Conservation (phyloP, 2,113 vertebrate genomes). For the Columba livia region DNA sequence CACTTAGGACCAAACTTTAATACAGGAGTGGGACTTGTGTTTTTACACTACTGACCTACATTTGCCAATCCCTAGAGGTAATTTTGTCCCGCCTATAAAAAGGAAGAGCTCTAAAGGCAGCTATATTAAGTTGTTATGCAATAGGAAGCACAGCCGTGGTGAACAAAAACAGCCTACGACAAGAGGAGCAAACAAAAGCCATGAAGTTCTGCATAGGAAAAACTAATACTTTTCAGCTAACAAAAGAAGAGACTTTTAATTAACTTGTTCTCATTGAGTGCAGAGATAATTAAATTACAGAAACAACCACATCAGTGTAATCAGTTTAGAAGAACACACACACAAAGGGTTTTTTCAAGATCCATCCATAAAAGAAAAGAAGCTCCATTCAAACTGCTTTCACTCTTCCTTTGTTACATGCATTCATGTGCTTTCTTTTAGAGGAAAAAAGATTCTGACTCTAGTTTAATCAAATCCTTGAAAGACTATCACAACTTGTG, state of each 20-base stretch:
- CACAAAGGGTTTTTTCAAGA: constrained; percentile 29
- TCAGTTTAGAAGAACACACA: constrained; percentile 20
- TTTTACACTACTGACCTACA: constrained; percentile 56
- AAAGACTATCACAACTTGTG: background rate
- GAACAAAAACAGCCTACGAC: constrained; percentile 8
- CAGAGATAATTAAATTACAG: constrained; percentile 50
- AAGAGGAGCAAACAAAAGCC: constrained; percentile 13
- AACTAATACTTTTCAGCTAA: background rate
- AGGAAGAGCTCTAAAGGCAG: constrained; percentile 4
- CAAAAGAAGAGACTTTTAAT: constrained; percentile 24
- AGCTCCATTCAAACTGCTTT: background rate
- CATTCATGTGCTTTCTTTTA: background rate
- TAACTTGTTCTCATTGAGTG: constrained; percentile 16
- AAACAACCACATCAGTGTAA: constrained; percentile 19
- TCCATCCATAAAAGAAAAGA: background rate
- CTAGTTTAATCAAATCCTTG: background rate
- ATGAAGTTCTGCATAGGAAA: background rate
- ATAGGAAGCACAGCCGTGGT: background rate
- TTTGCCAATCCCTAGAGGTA: constrained; percentile 20
- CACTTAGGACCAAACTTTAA: background rate
- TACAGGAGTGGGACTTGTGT: background rate
- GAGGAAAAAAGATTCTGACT: background rate
- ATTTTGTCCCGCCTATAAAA: background rate
- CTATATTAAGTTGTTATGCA: background rate
- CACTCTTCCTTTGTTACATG: background rate